These are phyloP conservation scores for Styela clava DNA, from an alignment of 23 tunicate species.

Conservation along the genomic window DNA sequence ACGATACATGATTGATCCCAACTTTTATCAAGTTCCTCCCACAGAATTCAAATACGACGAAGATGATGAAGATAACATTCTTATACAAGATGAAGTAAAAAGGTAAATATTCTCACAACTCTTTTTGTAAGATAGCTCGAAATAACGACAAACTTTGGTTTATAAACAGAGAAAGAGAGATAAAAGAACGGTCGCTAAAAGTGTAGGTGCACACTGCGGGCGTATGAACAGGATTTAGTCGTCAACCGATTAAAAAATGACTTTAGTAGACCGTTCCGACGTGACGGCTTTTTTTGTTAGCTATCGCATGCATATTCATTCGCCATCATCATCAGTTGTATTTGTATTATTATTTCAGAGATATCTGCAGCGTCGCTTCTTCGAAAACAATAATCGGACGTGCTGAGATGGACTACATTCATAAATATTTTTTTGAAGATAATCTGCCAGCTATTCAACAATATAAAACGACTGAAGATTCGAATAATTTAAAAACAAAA, in stretches of 20 bases:
- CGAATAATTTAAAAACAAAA: neutral
- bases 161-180: too few species aligned
- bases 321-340: too few species aligned
- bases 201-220: too few species aligned
- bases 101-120: slow-evolving; percentile 10
- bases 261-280: too few species aligned
- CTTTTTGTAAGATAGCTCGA: too few species aligned
- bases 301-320: too few species aligned
- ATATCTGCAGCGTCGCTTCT: slow-evolving; percentile 30
- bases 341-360: too few species aligned
- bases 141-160: too few species aligned
- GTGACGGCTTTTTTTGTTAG: too few species aligned
- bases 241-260: too few species aligned
- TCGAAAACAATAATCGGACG: slow-evolving; percentile 27
- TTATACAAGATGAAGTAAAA: neutral
- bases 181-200: too few species aligned
- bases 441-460: neutral
- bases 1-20: slow-evolving; percentile 6
- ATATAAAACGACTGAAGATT: neutral
- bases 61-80: slow-evolving; percentile 22
- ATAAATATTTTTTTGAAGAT: slow-evolving; percentile 43
- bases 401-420: slow-evolving; percentile 42
- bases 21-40: neutral
- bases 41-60: slow-evolving; percentile 9
- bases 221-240: too few species aligned